Percentiles rank a stretch among this genome's conserved stretches.
phyloP scores from a whole-genome alignment of 2,888 invertebrate genomes.

The Acanthosoma haemorrhoidale region DNA sequence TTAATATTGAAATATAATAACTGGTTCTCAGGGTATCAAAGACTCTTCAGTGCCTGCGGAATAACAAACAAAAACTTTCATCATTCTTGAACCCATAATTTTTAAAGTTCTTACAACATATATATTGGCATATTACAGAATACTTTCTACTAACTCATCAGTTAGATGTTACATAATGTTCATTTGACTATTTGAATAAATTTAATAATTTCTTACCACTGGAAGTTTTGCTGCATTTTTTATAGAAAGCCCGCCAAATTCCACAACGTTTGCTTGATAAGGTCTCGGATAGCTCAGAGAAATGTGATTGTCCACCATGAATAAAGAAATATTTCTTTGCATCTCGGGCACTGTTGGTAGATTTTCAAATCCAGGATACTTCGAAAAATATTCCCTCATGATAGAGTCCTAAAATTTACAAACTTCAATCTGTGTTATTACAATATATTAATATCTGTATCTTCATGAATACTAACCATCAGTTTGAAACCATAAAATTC shows the following conservation, averaged over 20 bases:
- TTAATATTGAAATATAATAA: too few species aligned
- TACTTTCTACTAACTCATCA: too few species aligned
- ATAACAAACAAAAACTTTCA: too few species aligned
- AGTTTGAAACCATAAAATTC: neutral
- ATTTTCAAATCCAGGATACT: constrained; percentile 10
- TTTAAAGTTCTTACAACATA: too few species aligned
- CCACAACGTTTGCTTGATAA: constrained; percentile 71
- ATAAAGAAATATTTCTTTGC: neutral
- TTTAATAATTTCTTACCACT: constrained; percentile 54
- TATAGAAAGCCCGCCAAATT: constrained; percentile 79
- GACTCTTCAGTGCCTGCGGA: too few species aligned
- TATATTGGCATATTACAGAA: too few species aligned
- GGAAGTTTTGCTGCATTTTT: constrained; percentile 63
- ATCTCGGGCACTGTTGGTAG: neutral
- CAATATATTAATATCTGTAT: too few species aligned
- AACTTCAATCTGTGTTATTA: too few species aligned
- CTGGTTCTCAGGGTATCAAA: too few species aligned
- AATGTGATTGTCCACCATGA: neutral
- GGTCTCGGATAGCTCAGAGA: constrained; percentile 58
- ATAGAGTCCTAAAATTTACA: neutral
- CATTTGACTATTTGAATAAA: too few species aligned
- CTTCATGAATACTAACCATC: neutral
- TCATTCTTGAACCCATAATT: too few species aligned
- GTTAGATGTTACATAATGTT: too few species aligned
- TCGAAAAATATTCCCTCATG: neutral